A percentile compares a stretch with the other conserved stretches of the same genome.
phyloP scores from a whole-genome alignment of 2,888 invertebrate genomes.

The Alsophila aescularia region DNA sequence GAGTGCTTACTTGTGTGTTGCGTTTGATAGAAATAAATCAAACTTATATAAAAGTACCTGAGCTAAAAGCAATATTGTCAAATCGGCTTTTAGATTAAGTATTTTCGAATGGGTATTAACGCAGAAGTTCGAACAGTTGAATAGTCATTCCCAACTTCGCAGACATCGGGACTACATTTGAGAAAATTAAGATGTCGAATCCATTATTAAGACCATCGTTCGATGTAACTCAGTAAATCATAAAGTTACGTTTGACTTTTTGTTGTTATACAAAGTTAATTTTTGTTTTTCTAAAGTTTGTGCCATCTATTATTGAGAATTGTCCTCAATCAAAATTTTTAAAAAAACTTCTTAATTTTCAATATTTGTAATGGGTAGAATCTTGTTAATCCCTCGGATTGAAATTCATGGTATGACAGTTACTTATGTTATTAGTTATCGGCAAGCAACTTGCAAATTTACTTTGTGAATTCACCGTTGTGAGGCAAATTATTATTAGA shows the following conservation, averaged over 20 bases:
- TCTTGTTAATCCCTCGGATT: slow-evolving; percentile 11
- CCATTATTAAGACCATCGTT: slow-evolving; percentile 1
- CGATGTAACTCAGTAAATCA: not conserved
- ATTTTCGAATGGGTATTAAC: not conserved
- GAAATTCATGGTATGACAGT: slow-evolving; percentile 16
- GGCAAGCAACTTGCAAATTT: slow-evolving; percentile 1
- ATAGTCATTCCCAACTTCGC: slow-evolving; percentile 9
- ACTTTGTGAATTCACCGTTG: not conserved
- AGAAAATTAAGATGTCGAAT: slow-evolving; percentile 1
- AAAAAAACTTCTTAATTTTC: slow-evolving; percentile 4
- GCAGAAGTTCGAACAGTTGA: slow-evolving; percentile 3
- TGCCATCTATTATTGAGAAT: slow-evolving; percentile 1
- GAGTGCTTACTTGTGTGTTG: not conserved
- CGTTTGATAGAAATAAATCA: not conserved
- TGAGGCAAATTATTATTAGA: not conserved
- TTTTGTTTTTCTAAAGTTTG: slow-evolving; percentile 15
- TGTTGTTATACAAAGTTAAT: slow-evolving; percentile 8
- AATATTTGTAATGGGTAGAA: slow-evolving; percentile 26
- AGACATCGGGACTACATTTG: slow-evolving; percentile 2
- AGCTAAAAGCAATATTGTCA: not conserved
- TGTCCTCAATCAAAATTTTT: slow-evolving; percentile 12
- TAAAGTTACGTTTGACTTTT: slow-evolving; percentile 5
- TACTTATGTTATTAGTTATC: slow-evolving; percentile 13
- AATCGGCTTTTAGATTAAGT: not conserved
- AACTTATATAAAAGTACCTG: not conserved